Evolutionary conservation across 1,140 invertebrate species (phyloP).

Genomic region (Drosophila azteca): DNA sequence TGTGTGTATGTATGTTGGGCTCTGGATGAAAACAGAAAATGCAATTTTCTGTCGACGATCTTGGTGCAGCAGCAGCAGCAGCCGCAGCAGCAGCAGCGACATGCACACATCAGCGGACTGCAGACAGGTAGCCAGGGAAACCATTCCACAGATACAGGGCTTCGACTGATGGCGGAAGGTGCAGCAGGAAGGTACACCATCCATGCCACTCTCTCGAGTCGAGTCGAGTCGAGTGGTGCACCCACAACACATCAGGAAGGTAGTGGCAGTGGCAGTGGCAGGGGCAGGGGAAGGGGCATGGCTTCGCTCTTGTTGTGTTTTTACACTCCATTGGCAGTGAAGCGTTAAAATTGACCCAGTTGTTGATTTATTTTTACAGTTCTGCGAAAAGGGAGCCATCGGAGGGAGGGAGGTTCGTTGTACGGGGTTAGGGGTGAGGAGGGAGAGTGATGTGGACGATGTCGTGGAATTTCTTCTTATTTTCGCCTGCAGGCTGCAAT

Average conservation of each 20-base stretch:
- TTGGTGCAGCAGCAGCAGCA: constrained; percentile 7
- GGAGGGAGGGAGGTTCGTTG: too few species aligned
- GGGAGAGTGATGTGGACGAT: neutral
- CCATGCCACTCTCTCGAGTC: constrained; percentile 9
- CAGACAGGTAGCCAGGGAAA: constrained; percentile 12
- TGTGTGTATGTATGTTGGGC: constrained; percentile 2
- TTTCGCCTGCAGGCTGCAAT: neutral
- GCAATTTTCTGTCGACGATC: constrained; percentile 51
- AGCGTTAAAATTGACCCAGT: constrained; percentile 77
- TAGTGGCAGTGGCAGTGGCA: constrained; percentile 32
- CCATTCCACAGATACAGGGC: constrained; percentile 21
- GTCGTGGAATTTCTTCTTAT: constrained; percentile 16
- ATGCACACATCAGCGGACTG: neutral
- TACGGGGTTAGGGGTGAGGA: neutral
- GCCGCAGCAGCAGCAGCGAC: constrained; percentile 1
- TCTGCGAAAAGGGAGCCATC: constrained; percentile 4
- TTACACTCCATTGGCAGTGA: constrained; percentile 66
- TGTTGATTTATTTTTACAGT: constrained; percentile 66
- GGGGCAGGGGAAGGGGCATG: neutral
- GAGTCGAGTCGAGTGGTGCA: constrained; percentile 10
- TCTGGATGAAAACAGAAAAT: constrained; percentile 9
- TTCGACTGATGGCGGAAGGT: constrained; percentile 17
- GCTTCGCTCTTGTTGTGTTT: constrained; percentile 35
- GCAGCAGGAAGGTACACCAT: neutral
- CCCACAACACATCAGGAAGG: constrained; percentile 29